Base-by-base conservation (phyloP, 2,888 invertebrate genomes). In the Coenonympha arcania region DNA sequence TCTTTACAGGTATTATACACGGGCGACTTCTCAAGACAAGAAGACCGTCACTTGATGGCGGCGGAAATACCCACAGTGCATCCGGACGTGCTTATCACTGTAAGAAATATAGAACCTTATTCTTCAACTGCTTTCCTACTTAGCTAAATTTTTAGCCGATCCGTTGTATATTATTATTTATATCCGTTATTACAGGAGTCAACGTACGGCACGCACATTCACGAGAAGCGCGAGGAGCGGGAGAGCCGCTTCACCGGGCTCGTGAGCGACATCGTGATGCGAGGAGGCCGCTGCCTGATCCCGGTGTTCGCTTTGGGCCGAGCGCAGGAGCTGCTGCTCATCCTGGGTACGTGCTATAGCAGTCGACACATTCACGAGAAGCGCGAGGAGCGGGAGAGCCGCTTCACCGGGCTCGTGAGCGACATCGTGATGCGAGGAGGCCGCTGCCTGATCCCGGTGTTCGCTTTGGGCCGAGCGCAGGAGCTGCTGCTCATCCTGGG, bases 1-100 rank as follows among this genome's bases (percentile, higher is more conserved):
- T 3, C 11, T 6, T 8, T 63, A 0, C 64, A 91, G 89, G 89
- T 96, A 54, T 81, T 99, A 9, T 99, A 99, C 73, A 99, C 99
- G 0, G 99, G 99, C 0, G 99, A 99, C 71, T 99, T 99, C 76
- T 99, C 99, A 2, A 88, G 99, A 39, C 97, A 99, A 82, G 99
- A 99, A 78, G 99, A 99, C 82, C 88, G 99, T 6, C 99, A 99
- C 90, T 89, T 99, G 62, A 99, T 99, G 96, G 97, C 99, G 1
- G 99, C 99, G 0, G 99, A 99, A 85, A 95, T 99, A 65, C 99
- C 99, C 0, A 94, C 93, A 13, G 92, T 97, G 48, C 93, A 93
- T 61, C 99, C 99, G 0, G 99, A 99, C 80, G 96, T 99, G 0
- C 88, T 99, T 4, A 99, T 99, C 46, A 98, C 96, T 0, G 93